Percentiles rank a stretch among this genome's conserved stretches.
Conservation (phyloP, 2,797 vertebrate genomes). For the Xiphorhynchus erythropygius region DNA sequence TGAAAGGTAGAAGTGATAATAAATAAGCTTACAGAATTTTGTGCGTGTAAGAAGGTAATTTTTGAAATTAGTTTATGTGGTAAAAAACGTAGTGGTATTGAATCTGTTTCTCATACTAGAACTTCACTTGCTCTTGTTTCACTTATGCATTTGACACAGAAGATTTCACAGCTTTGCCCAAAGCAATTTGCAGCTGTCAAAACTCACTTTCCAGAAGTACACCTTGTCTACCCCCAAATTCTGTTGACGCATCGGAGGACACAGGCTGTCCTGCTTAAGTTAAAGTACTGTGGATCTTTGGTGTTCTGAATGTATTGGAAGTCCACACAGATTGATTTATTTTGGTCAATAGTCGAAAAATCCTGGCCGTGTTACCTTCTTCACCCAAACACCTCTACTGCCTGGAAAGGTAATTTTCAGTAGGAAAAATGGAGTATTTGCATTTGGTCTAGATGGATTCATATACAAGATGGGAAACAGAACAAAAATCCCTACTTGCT, state of each 20-base stretch:
- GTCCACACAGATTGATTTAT: background rate
- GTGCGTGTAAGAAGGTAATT: background rate
- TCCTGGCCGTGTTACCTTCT: background rate
- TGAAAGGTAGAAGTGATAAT: background rate
- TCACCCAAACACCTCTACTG: background rate
- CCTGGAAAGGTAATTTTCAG: background rate
- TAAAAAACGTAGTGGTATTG: background rate
- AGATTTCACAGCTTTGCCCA: background rate
- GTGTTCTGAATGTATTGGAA: background rate
- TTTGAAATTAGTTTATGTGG: background rate
- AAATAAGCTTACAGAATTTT: background rate
- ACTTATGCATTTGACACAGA: background rate
- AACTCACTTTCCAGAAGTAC: background rate
- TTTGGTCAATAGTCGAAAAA: background rate
- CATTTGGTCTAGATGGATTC: background rate
- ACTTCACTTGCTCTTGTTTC: background rate
- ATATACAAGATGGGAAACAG: background rate
- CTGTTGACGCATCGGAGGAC: background rate
- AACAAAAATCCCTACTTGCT: background rate
- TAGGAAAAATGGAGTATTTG: background rate
- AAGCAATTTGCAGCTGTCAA: background rate
- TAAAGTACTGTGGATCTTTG: background rate
- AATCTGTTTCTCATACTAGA: background rate
- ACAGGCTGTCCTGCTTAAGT: accelerated
- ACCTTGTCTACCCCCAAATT: background rate